Evolutionary conservation across 1,140 invertebrate species (phyloP).

Genomic region (Carcinoscorpius rotundicauda): DNA sequence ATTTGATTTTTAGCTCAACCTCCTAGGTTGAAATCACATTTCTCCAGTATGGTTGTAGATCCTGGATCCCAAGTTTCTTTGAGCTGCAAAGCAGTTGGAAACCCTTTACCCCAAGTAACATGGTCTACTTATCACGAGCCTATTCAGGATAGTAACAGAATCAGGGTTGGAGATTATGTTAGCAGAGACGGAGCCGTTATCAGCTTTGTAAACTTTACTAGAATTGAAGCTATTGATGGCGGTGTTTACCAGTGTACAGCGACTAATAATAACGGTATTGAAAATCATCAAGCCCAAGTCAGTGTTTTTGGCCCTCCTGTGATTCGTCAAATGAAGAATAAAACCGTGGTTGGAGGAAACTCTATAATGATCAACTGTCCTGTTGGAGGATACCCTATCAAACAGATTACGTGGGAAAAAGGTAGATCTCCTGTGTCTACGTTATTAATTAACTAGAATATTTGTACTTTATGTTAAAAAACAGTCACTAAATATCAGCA

Average conservation of each 20-base stretch:
- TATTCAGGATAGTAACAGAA: slow-evolving; percentile 18
- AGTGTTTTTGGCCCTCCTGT: slow-evolving; percentile 31
- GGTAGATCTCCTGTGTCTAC: neutral
- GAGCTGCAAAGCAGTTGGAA: slow-evolving; percentile 68
- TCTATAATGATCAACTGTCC: slow-evolving; percentile 14
- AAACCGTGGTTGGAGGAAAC: slow-evolving; percentile 12
- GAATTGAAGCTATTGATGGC: slow-evolving; percentile 29
- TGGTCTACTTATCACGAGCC: slow-evolving; percentile 70
- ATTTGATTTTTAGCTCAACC: slow-evolving; percentile 28
- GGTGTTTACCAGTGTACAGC: slow-evolving; percentile 34
- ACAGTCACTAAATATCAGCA: too few species aligned
- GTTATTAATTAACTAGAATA: too few species aligned
- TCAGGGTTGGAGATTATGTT: slow-evolving; percentile 24
- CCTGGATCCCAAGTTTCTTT: slow-evolving; percentile 71
- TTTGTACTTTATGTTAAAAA: too few species aligned
- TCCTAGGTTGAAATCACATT: slow-evolving; percentile 70
- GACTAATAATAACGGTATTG: slow-evolving; percentile 30
- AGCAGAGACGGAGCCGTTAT: slow-evolving; percentile 48
- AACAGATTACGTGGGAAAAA: slow-evolving; percentile 16
- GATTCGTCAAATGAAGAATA: slow-evolving; percentile 28
- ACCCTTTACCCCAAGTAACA: slow-evolving; percentile 83
- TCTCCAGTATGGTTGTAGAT: slow-evolving; percentile 70
- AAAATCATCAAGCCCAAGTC: slow-evolving; percentile 25
- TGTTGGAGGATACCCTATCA: slow-evolving; percentile 15
- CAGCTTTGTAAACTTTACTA: slow-evolving; percentile 74